A percentile compares a stretch with the other conserved stretches of the same genome.
These are phyloP conservation scores for Pteropus rufus DNA, from an alignment of 2,797 vertebrate genomes.

Conservation along the genomic window DNA sequence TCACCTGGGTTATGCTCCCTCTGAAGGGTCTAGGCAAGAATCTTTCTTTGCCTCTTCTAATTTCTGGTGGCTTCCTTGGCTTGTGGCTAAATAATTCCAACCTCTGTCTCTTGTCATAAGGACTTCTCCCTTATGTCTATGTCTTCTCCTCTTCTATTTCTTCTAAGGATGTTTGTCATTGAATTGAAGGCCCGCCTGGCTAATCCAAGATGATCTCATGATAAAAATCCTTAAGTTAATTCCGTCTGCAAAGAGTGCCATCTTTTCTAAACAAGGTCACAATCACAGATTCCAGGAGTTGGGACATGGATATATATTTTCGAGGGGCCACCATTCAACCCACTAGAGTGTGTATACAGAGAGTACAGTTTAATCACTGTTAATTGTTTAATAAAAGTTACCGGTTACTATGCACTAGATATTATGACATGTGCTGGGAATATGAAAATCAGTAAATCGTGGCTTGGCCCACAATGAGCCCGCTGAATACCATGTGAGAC, in stretches of 20 bases:
- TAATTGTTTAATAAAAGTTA: not conserved
- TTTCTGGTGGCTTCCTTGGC: not conserved
- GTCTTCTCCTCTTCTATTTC: not conserved
- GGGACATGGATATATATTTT: not conserved
- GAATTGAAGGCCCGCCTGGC: not conserved
- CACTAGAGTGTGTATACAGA: not conserved
- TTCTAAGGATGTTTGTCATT: not conserved
- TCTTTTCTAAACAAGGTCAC: not conserved
- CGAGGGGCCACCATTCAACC: not conserved
- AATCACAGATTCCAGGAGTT: not conserved
- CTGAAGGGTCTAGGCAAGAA: not conserved
- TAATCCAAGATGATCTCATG: constrained; percentile 11
- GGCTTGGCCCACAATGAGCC: not conserved
- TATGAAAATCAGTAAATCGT: not conserved
- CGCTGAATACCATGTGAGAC: rapidly evolving
- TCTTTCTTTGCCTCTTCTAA: not conserved
- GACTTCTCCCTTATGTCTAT: not conserved
- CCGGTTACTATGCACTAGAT: not conserved
- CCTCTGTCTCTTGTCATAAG: not conserved
- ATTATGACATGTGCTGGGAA: not conserved
- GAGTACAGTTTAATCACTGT: not conserved
- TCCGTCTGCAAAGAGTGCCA: not conserved
- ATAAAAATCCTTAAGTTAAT: not conserved
- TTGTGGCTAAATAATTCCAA: not conserved
- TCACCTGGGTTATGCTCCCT: not conserved